Evolutionary conservation across 2,888 invertebrate species (phyloP).

Genomic region (Psylliodes chrysocephalus): DNA sequence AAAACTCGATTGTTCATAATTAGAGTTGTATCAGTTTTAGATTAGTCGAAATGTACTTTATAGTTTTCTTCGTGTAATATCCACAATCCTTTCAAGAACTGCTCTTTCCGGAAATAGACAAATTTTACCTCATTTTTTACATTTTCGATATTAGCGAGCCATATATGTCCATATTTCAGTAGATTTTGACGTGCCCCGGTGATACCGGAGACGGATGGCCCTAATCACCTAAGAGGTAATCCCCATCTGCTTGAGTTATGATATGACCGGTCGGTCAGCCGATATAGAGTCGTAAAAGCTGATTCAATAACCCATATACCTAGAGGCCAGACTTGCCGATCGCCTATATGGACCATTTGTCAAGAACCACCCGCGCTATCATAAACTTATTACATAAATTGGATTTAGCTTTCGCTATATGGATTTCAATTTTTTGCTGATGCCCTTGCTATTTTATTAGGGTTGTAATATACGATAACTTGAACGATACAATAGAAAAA

Average conservation of each 20-base stretch:
- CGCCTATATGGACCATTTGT: constrained; percentile 58
- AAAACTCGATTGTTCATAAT: no score
- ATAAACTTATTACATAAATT: constrained; percentile 61
- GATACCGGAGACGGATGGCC: constrained; percentile 62
- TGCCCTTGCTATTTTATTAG: constrained; percentile 24
- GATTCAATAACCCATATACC: constrained; percentile 63
- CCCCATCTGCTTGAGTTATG: constrained; percentile 63
- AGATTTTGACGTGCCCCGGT: constrained; percentile 54
- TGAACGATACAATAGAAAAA: neutral
- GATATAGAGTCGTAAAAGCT: constrained; percentile 60
- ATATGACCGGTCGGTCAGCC: constrained; percentile 61
- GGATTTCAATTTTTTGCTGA: constrained; percentile 44
- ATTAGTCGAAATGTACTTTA: no score
- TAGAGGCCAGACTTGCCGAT: constrained; percentile 44
- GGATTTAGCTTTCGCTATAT: constrained; percentile 42
- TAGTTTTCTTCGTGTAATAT: no score
- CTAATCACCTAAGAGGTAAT: constrained; percentile 65
- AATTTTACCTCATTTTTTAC: constrained; percentile 28
- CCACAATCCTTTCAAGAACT: no score
- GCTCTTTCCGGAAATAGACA: neutral
- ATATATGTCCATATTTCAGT: constrained; percentile 53
- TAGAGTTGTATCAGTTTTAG: no score
- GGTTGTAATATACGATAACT: constrained; percentile 10
- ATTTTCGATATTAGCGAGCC: constrained; percentile 42
- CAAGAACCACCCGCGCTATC: constrained; percentile 57